phyloP scores from a whole-genome alignment of 2,888 invertebrate genomes.

The Cosmorhoe ocellata region DNA sequence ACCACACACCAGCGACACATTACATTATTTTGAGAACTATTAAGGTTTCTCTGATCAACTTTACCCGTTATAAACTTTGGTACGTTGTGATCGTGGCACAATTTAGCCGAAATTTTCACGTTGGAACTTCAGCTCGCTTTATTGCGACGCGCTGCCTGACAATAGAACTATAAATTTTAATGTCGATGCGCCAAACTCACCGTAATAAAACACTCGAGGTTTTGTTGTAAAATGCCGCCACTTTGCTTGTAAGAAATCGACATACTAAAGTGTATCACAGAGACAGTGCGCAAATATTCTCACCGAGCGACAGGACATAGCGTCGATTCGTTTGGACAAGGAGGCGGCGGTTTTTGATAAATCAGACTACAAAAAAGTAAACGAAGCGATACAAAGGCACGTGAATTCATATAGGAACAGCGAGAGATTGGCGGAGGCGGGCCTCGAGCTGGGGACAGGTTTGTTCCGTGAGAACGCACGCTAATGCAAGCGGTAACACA shows the following conservation, averaged over 20 bases:
- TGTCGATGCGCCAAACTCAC: constrained; percentile 40
- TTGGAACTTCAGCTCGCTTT: constrained; percentile 33
- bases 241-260: constrained; percentile 29
- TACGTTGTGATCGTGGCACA: constrained; percentile 39
- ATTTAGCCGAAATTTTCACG: constrained; percentile 43
- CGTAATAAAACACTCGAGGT: constrained; percentile 43
- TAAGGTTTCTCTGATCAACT: constrained; percentile 45
- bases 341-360: constrained; percentile 59
- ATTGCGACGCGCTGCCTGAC: constrained; percentile 35
- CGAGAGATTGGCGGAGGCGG: constrained; percentile 50
- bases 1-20: constrained; percentile 42
- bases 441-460: constrained; percentile 60
- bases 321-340: constrained; percentile 49
- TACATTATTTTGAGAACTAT: constrained; percentile 61
- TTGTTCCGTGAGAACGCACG: constrained; percentile 66
- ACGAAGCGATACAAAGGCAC: constrained; percentile 61
- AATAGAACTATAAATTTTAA: constrained; percentile 51
- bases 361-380: constrained; percentile 63
- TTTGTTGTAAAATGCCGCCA: constrained; percentile 35
- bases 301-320: constrained; percentile 43
- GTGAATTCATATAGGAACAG: constrained; percentile 70
- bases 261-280: constrained; percentile 27
- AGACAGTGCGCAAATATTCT: constrained; percentile 34
- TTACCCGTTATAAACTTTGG: constrained; percentile 47
- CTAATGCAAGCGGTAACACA: constrained; percentile 66